Conservation (phyloP, 2,888 invertebrate species). For the Napeogenes inachia region DNA sequence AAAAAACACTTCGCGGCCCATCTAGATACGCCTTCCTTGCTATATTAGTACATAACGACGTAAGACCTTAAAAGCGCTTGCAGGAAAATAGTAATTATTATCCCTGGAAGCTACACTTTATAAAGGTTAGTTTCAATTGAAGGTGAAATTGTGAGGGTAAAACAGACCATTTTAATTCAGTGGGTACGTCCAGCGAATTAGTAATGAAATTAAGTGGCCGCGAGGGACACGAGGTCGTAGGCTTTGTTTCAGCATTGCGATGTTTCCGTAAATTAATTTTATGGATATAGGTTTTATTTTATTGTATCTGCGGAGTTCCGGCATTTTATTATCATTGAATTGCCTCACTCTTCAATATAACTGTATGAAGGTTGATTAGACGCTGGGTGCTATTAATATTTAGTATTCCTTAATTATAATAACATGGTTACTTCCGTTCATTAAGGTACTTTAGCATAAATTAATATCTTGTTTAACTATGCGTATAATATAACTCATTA, state of each 20-base stretch:
- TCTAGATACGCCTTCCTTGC: conserved; percentile 47
- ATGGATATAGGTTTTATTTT: conserved; percentile 31
- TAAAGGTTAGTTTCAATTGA: conserved; percentile 24
- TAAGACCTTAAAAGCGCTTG: conserved; percentile 24
- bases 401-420: too few relatives aligned
- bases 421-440: too few relatives aligned
- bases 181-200: conserved; percentile 60
- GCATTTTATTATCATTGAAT: conserved; percentile 7
- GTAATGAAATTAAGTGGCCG: conserved; percentile 66
- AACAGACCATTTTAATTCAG: conserved; percentile 53
- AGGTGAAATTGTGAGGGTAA: conserved; percentile 16
- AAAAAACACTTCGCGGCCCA: conserved; percentile 65
- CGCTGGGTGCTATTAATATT: neutral
- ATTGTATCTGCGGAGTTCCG: conserved; percentile 14
- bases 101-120: conserved; percentile 22
- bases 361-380: too few relatives aligned
- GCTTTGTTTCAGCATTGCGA: conserved; percentile 37
- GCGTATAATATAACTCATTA: too few relatives aligned
- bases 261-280: conserved; percentile 40
- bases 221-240: conserved; percentile 48
- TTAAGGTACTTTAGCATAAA: too few relatives aligned
- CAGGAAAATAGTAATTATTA: conserved; percentile 28
- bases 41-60: conserved; percentile 21
- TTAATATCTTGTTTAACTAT: too few relatives aligned
- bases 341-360: neutral